Evolutionary conservation across 2,888 invertebrate species (phyloP), one percentile per base, ranked within the genome.

Genomic region (Aporophyla nigra): DNA sequence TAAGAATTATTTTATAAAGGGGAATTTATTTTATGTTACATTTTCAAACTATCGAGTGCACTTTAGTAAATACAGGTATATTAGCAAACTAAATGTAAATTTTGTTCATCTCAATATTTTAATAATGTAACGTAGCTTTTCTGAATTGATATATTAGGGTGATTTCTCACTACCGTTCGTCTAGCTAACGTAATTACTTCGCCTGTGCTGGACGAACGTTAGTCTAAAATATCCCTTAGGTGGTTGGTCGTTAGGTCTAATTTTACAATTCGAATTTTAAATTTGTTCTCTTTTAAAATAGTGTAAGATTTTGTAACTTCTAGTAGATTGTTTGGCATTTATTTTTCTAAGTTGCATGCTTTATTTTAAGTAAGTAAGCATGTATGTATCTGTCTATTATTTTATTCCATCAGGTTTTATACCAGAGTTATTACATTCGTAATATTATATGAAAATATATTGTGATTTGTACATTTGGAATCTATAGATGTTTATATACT

Each of bases 291-390:
- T 71, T 80, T 72, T 70, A 73, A 33, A 49, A 71, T 88, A 85
- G 80, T 72, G 21, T 82, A 85, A 87, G 83, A 54, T 75, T 86
- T 85, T 85, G 70, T 87, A 86, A 88, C 78, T 87, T 77, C 70
- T 89, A 84, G 82, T 84, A 83, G 84, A 82, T 87, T 86, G 79
- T 87, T 86, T 81, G 87, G 91, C 91, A 90, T 90, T 91, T 91
- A 90, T 89, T 88, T 89, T 88, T 84, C 80, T 87, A 88, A 74
- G 76, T 80, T 80, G 83, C 88, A 81, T 89, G 85, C 77, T 80
- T 79, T 76, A 72, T 71, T 78, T 77, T 83, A 82, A 67, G 68
- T 74, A 61, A 68, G 66, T 74, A 70, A 73, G 71, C 78, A 77
- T 71, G 56, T 78, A 70, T 53, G 53, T 78, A 33, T 63, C 54